Conservation (phyloP, 30 jellyfish, hydroid and myxozoan genomes). For the Pelagia noctiluca region DNA sequence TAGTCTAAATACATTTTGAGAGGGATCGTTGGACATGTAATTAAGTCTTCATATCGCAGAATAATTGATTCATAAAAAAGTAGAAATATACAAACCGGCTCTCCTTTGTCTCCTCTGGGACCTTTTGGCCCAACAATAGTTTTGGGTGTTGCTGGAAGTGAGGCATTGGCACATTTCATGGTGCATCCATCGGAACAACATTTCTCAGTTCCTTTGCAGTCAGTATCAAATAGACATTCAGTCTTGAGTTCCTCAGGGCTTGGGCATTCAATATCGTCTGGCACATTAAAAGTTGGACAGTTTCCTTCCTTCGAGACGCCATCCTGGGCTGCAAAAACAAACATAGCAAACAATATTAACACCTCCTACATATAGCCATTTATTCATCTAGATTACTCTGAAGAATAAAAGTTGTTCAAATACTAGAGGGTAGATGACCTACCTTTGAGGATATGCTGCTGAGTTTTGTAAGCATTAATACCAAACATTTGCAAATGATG, state of each 20-base stretch:
- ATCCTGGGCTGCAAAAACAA: background rate
- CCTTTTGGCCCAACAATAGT: conserved; percentile 62
- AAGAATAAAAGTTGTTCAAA: too few species aligned
- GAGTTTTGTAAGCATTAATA: too few species aligned
- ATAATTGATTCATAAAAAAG: background rate
- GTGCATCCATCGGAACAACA: conserved; percentile 79
- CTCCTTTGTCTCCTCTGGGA: conserved; percentile 61
- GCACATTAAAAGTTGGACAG: conserved; percentile 43
- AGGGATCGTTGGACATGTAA: background rate
- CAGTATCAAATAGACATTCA: conserved; percentile 60
- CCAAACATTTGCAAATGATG: too few species aligned
- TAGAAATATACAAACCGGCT: conserved; percentile 40
- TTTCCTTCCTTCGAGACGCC: conserved; percentile 11
- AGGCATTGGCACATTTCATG: conserved; percentile 48
- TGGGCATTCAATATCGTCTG: conserved; percentile 54
- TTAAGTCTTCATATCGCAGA: background rate
- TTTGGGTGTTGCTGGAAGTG: conserved; percentile 36
- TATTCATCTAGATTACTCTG: too few species aligned
- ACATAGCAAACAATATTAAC: too few species aligned
- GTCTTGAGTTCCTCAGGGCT: conserved; percentile 49
- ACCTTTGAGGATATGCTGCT: too few species aligned
- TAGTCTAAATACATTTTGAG: background rate
- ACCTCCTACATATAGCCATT: too few species aligned
- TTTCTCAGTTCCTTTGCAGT: conserved; percentile 56
- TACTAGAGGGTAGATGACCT: too few species aligned